Evolutionary conservation across 2,113 vertebrate genomes (phyloP).

Genomic region (Sterrhoptilus dennistouni): DNA sequence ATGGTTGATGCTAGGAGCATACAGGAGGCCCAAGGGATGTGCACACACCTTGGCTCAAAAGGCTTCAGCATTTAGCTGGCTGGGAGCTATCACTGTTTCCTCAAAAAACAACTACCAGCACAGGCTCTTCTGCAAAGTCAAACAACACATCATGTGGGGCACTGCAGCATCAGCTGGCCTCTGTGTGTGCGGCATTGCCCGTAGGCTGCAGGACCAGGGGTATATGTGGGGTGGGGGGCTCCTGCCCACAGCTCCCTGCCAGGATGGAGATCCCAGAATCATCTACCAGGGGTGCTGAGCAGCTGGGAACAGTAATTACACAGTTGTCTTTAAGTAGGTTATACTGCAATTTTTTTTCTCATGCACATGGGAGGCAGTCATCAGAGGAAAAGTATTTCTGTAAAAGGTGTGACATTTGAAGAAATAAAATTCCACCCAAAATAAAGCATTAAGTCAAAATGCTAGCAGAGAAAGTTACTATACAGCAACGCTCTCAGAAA

Average conservation of each 20-base stretch:
- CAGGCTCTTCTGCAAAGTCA: background rate
- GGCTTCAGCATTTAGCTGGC: background rate
- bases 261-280: background rate
- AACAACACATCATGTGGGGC: background rate
- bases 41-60: background rate
- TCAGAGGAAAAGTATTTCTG: background rate
- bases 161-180: fast-evolving
- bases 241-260: background rate
- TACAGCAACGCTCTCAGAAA: background rate
- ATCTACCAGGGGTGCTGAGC: background rate
- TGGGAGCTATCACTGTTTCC: background rate
- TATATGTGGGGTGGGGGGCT: fast-evolving
- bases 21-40: fast-evolving
- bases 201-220: background rate
- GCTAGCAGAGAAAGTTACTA: background rate
- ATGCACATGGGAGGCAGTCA: background rate
- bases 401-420: background rate
- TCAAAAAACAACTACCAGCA: background rate
- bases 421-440: background rate
- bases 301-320: background rate
- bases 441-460: background rate
- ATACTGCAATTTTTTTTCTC: background rate
- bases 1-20: background rate
- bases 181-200: fast-evolving
- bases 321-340: background rate